phyloP scores from a whole-genome alignment of 2,113 vertebrate species.

The Cyprinodon variegatus region DNA sequence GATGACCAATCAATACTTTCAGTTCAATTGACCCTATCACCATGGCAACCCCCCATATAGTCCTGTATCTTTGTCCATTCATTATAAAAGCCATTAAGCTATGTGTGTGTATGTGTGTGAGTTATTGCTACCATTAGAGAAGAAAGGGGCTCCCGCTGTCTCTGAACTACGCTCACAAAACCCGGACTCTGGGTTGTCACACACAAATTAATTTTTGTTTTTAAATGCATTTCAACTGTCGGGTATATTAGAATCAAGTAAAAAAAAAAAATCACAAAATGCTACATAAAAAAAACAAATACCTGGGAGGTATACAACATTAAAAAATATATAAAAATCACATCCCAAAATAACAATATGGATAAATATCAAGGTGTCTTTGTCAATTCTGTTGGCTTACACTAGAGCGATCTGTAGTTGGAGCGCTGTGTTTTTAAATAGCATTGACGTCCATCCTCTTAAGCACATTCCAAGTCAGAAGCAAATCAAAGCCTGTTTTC shows the following conservation, averaged over 20 bases:
- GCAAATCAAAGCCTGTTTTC: no score
- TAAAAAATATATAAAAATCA: neutral
- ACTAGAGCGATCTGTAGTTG: no score
- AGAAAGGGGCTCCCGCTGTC: slow-evolving; percentile 51
- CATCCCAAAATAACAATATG: neutral
- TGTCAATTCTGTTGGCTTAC: no score
- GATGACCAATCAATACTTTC: slow-evolving; percentile 69
- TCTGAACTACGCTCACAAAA: slow-evolving; percentile 43
- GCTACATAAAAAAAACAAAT: neutral
- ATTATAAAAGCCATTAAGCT: slow-evolving; percentile 74
- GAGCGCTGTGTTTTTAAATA: no score
- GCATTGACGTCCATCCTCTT: no score
- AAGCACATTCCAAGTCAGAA: no score
- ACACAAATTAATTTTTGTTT: neutral
- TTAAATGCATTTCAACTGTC: neutral
- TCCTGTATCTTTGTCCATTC: slow-evolving; percentile 70
- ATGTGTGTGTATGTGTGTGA: slow-evolving; percentile 53
- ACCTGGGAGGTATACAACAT: neutral
- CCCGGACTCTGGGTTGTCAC: slow-evolving; percentile 24
- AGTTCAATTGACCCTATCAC: slow-evolving; percentile 73
- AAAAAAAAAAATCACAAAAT: neutral
- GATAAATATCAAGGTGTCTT: neutral
- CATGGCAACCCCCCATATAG: slow-evolving; percentile 77
- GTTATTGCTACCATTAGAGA: slow-evolving; percentile 74
- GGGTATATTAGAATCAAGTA: neutral